These are phyloP conservation scores for Zaprionus tsacasi DNA, from an alignment of 1,140 invertebrate species.

Conservation along the genomic window DNA sequence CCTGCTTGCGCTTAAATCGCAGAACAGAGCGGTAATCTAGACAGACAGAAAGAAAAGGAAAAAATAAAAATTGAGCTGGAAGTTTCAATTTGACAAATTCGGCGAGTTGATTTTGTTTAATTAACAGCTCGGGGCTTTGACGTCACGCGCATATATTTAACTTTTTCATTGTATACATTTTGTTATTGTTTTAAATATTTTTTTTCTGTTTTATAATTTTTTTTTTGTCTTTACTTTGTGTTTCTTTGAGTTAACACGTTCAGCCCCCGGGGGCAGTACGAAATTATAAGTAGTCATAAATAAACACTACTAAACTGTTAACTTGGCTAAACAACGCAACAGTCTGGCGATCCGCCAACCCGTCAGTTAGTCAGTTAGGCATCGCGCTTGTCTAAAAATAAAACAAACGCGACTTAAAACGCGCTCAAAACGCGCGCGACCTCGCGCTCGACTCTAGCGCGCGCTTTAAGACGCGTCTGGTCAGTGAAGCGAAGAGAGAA, in stretches of 20 bases:
- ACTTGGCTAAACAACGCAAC: constrained; percentile 58
- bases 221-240: constrained; percentile 25
- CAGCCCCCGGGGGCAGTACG: constrained; percentile 56
- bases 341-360: not conserved
- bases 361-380: too few species aligned
- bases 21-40: not conserved
- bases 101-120: constrained; percentile 70
- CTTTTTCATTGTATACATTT: constrained; percentile 9
- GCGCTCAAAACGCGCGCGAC: constrained; percentile 24
- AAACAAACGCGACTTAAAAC: constrained; percentile 31
- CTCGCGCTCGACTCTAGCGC: not conserved
- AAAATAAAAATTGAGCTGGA: constrained; percentile 17
- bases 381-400: constrained; percentile 53
- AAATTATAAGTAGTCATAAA: constrained; percentile 78
- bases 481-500: constrained; percentile 1
- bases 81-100: constrained; percentile 52
- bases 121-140: constrained; percentile 70
- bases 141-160: constrained; percentile 76
- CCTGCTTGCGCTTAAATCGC: not conserved
- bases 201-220: not conserved
- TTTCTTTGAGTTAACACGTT: constrained; percentile 69
- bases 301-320: constrained; percentile 75
- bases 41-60: not conserved
- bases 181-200: constrained; percentile 32
- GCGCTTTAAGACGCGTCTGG: not conserved